Evolutionary conservation across 92 coral and sea anemone genomes (phyloP).

Genomic region (Umimayanthus kanabou): DNA sequence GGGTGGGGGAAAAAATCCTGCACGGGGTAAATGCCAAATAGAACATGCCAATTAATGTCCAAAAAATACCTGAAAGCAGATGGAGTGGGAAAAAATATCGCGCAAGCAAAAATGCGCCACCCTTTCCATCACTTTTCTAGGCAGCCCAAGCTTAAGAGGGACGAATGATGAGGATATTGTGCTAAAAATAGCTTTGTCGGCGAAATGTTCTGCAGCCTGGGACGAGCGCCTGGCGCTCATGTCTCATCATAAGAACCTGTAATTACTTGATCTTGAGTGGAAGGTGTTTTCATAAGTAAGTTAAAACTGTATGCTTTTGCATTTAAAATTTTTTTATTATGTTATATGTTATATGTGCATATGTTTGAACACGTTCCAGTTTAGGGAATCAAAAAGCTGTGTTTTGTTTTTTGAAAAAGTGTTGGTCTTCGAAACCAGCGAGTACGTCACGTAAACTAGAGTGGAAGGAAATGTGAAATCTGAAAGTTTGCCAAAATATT

Average conservation of each 20-base stretch:
- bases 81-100: too few relatives aligned
- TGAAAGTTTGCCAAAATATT: constrained; percentile 9
- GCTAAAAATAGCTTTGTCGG: too few relatives aligned
- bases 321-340: neutral
- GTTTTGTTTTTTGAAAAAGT: neutral
- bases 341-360: neutral
- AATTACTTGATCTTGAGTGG: too few relatives aligned
- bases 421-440: neutral
- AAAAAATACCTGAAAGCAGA: too few relatives aligned
- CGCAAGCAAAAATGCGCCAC: too few relatives aligned
- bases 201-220: constrained; percentile 1
- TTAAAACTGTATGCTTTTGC: too few relatives aligned
- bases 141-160: too few relatives aligned
- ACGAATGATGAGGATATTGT: too few relatives aligned
- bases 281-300: neutral
- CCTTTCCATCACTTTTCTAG: too few relatives aligned
- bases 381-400: neutral
- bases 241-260: neutral
- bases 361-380: neutral
- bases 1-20: too few relatives aligned
- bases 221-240: neutral
- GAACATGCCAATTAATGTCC: too few relatives aligned
- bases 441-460: neutral
- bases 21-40: too few relatives aligned
- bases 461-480: neutral